Evolutionary conservation across 1,140 invertebrate species (phyloP).

Genomic region (Cydia strobilella): DNA sequence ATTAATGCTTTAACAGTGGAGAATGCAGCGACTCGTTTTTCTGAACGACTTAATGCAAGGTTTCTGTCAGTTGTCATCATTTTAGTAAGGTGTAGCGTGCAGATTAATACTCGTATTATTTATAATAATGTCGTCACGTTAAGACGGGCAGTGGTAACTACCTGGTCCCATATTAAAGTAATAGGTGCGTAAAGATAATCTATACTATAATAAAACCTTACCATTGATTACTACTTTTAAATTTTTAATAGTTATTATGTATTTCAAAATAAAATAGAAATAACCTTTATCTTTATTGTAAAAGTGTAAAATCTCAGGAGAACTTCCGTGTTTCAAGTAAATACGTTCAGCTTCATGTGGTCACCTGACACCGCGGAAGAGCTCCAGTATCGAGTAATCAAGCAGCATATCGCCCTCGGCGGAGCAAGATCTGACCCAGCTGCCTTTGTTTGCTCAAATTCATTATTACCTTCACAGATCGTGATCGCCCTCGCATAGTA

Average conservation of each 20-base stretch:
- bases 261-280: too few species aligned
- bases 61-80: constrained; percentile 16
- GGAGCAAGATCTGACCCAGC: constrained; percentile 47
- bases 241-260: too few species aligned
- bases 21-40: constrained; percentile 4
- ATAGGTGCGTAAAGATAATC: neutral
- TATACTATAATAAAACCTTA: too few species aligned
- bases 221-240: too few species aligned
- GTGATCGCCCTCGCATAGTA: constrained; percentile 55
- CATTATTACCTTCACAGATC: constrained; percentile 40
- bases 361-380: constrained; percentile 70
- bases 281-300: too few species aligned
- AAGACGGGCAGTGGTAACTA: neutral
- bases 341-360: constrained; percentile 53
- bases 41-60: neutral
- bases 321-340: neutral
- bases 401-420: constrained; percentile 59
- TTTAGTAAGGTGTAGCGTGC: constrained; percentile 6
- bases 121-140: constrained; percentile 12
- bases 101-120: neutral
- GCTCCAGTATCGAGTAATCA: constrained; percentile 67
- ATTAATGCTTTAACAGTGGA: constrained; percentile 39
- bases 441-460: constrained; percentile 57
- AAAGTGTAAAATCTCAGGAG: too few species aligned
- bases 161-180: neutral